phyloP scores from a whole-genome alignment of 2,888 invertebrate species.

The Trichopria drosophilae region DNA sequence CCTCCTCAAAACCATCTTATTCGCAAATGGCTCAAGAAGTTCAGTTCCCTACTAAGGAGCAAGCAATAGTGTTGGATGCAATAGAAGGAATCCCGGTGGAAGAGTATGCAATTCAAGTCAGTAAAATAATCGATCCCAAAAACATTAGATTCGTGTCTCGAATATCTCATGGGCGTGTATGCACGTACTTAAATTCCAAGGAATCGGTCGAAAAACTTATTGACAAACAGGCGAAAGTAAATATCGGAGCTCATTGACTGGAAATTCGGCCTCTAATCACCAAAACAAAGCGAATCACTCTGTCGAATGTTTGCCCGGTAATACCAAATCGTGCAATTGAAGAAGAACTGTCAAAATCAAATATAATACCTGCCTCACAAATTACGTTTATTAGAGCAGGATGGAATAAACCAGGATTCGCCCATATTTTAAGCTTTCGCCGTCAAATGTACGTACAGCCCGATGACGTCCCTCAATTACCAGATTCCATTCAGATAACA shows the following conservation, averaged over 20 bases:
- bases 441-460: conserved; percentile 1
- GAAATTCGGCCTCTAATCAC: background rate
- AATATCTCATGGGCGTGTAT: background rate
- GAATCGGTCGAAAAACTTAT: conserved; percentile 2
- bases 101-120: conserved; percentile 4
- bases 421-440: background rate
- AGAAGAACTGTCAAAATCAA: background rate
- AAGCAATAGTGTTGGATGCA: conserved; percentile 3
- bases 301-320: conserved; percentile 1
- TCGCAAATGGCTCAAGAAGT: conserved; percentile 2
- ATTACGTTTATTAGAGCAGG: background rate
- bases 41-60: conserved; percentile 4
- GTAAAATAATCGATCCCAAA: background rate
- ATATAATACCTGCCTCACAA: background rate
- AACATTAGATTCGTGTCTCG: conserved; percentile 5
- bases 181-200: background rate
- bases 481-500: background rate
- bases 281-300: background rate
- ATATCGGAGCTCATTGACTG: background rate
- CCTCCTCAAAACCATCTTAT: background rate
- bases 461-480: background rate
- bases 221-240: background rate
- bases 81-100: background rate
- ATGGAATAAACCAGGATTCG: background rate
- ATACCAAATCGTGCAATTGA: conserved; percentile 1